These are phyloP conservation scores for Euura lappo DNA, from an alignment of 1,140 invertebrate genomes.

Conservation along the genomic window DNA sequence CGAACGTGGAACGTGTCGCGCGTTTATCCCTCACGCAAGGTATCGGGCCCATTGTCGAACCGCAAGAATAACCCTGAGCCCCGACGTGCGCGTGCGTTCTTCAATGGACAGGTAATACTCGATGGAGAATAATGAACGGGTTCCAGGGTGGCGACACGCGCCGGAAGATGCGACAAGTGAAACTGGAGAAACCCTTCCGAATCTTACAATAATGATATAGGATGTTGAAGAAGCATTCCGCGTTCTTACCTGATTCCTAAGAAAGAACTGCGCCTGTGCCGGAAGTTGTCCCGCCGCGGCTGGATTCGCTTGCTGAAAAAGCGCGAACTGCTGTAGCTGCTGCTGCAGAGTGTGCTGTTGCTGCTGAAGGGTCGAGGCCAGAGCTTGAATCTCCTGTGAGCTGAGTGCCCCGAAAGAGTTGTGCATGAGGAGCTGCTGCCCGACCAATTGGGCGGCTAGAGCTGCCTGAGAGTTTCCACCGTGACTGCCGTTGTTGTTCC, in stretches of 20 bases:
- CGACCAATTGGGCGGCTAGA: conserved; percentile 70
- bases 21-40: neutral
- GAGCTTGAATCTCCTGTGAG: conserved; percentile 67
- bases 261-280: conserved; percentile 75
- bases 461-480: conserved; percentile 64
- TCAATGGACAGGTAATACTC: too few species aligned
- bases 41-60: too few species aligned
- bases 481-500: conserved; percentile 37
- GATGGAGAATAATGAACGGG: too few species aligned
- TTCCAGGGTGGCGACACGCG: too few species aligned
- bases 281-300: conserved; percentile 62
- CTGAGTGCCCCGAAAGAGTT: conserved; percentile 59
- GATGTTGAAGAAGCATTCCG: neutral
- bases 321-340: conserved; percentile 75
- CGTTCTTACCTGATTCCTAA: conserved; percentile 78
- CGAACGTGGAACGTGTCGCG: conserved; percentile 3
- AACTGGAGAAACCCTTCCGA: too few species aligned
- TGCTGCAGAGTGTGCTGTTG: conserved; percentile 69
- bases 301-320: conserved; percentile 68
- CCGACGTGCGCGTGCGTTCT: too few species aligned
- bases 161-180: too few species aligned
- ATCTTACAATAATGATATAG: too few species aligned
- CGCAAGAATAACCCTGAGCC: too few species aligned
- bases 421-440: conserved; percentile 67
- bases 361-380: conserved; percentile 71